Percentiles rank a stretch among this genome's conserved stretches.
Conservation (phyloP, 2,888 invertebrate genomes). For the Sclerodermus sp. region DNA sequence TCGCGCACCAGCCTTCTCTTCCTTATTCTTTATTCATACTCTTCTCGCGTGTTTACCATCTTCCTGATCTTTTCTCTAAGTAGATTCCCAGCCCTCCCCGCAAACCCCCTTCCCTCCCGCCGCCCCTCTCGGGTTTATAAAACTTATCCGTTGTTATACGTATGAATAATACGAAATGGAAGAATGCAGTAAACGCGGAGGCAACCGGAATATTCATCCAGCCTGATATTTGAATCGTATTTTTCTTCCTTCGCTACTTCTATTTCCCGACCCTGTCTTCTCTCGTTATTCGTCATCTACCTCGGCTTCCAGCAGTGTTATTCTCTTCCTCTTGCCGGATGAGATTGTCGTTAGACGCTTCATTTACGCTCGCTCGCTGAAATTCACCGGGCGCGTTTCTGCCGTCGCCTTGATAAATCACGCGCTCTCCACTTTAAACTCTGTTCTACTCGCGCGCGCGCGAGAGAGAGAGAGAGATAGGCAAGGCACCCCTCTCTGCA, state of each 20-base stretch:
- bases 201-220: too few species aligned
- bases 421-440: conserved; percentile 23
- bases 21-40: neutral
- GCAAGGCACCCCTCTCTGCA: neutral
- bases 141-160: too few species aligned
- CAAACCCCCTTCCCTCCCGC: conserved; percentile 12
- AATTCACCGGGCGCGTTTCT: conserved; percentile 23
- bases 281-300: neutral
- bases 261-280: conserved; percentile 1
- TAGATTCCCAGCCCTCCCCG: neutral
- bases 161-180: too few species aligned
- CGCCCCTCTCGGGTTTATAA: too few species aligned
- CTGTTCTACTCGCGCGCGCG: neutral
- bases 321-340: conserved; percentile 17
- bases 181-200: too few species aligned
- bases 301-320: conserved; percentile 1
- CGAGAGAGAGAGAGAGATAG: neutral
- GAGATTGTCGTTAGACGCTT: conserved; percentile 41
- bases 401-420: conserved; percentile 31
- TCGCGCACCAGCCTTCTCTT: conserved; percentile 17
- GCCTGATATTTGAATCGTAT: too few species aligned
- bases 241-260: conserved; percentile 1
- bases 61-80: neutral
- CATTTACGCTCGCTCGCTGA: conserved; percentile 35
- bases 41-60: neutral